Percentiles rank a stretch among this genome's conserved stretches.
Conservation (phyloP, 1,140 invertebrate species). For the Halesus radiatus region DNA sequence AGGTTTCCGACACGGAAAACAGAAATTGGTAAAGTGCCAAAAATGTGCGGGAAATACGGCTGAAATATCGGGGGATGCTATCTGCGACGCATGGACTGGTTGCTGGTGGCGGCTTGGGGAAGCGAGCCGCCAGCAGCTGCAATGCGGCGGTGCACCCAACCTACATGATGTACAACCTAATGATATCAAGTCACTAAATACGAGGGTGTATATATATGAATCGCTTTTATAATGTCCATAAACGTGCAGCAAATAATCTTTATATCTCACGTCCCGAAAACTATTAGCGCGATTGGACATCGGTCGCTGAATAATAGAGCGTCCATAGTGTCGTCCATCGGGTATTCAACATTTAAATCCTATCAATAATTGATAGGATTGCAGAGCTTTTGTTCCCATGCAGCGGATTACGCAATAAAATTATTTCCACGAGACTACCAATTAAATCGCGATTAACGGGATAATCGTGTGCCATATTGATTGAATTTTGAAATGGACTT, state of each 20-base stretch:
- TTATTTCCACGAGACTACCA: no score
- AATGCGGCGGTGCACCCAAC: constrained; percentile 48
- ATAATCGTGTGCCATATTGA: no score
- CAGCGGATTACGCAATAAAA: no score
- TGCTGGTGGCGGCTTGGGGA: background rate
- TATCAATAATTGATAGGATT: no score
- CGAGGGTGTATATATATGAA: constrained; percentile 6
- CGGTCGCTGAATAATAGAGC: no score
- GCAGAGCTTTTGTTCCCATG: no score
- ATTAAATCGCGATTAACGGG: no score
- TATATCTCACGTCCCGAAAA: background rate
- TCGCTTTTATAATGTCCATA: constrained; percentile 22
- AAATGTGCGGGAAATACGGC: constrained; percentile 33
- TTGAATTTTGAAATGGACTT: no score
- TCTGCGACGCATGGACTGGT: constrained; percentile 31
- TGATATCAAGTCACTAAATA: constrained; percentile 14
- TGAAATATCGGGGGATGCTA: constrained; percentile 21
- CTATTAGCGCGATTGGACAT: background rate
- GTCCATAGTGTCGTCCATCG: no score
- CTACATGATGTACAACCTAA: constrained; percentile 2
- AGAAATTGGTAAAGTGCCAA: constrained; percentile 47
- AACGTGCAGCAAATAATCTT: background rate
- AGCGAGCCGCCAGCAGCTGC: constrained; percentile 36
- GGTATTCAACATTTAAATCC: no score
- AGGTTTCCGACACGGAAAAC: constrained; percentile 29